Conservation (phyloP, 2,113 vertebrate genomes). For the Arizona elegans region DNA sequence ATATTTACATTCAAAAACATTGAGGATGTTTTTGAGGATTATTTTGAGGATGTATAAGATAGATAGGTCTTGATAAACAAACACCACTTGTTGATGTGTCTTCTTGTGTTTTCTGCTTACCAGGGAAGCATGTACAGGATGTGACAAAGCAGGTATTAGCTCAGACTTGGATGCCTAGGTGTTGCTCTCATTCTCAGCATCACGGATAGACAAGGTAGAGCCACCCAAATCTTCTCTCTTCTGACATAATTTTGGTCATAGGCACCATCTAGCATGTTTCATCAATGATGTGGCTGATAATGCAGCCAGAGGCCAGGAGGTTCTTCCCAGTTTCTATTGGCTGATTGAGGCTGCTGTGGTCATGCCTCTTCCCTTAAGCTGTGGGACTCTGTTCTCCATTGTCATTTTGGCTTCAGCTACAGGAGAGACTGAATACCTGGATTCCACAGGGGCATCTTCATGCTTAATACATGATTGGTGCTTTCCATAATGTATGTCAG, state of each 20-base stretch:
- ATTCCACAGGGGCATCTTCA: not conserved
- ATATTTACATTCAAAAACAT: not conserved
- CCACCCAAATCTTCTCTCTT: not conserved
- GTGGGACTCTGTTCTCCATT: not conserved
- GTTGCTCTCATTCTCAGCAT: not conserved
- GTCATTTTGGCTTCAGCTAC: not conserved
- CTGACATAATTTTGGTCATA: not conserved
- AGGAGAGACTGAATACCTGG: not conserved
- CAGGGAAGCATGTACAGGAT: not conserved
- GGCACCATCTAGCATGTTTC: not conserved
- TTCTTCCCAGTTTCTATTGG: not conserved
- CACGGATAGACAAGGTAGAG: not conserved
- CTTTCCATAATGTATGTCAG: not conserved
- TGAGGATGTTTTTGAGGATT: not conserved
- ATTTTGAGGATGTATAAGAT: not conserved
- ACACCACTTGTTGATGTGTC: not conserved
- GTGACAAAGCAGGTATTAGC: not conserved
- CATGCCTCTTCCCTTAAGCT: not conserved
- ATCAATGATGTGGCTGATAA: not conserved
- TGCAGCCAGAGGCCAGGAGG: not conserved
- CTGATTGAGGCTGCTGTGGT: not conserved
- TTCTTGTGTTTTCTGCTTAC: not conserved
- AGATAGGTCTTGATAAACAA: not conserved
- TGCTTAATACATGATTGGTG: not conserved
- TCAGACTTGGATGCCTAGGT: not conserved